phyloP scores from a whole-genome alignment of 2,888 invertebrate species.

The Tetragnatha montana region DNA sequence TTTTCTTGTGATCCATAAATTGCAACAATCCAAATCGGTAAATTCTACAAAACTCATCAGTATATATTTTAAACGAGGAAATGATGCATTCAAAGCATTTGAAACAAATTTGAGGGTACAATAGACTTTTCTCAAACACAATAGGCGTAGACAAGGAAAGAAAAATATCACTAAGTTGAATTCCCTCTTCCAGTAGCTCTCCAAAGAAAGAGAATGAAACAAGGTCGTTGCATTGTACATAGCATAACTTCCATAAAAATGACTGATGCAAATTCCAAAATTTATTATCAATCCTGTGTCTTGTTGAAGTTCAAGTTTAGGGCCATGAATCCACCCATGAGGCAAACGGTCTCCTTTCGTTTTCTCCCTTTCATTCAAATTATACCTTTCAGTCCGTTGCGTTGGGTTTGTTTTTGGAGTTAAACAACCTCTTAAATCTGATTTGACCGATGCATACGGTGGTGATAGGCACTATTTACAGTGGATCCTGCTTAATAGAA shows the following conservation, averaged over 20 bases:
- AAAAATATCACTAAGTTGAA: conserved; percentile 3
- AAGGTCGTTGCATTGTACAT: conserved; percentile 31
- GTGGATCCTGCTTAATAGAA: no score
- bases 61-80: background rate
- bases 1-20: background rate
- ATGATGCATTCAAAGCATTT: background rate
- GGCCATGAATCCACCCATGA: conserved; percentile 7
- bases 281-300: conserved; percentile 24
- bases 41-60: background rate
- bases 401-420: background rate
- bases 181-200: conserved; percentile 11
- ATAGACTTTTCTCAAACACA: background rate
- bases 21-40: background rate
- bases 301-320: conserved; percentile 40
- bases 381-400: background rate
- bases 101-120: background rate
- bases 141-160: conserved; percentile 19
- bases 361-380: background rate
- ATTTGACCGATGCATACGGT: background rate
- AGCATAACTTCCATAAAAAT: conserved; percentile 18
- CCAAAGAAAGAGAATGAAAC: conserved; percentile 9
- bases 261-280: conserved; percentile 50
- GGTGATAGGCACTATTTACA: no score
- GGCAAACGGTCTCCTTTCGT: background rate
- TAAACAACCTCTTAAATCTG: conserved; percentile 19